Base-by-base conservation (phyloP, 2,113 vertebrate species). In the Paracanthobrama guichenoti region DNA sequence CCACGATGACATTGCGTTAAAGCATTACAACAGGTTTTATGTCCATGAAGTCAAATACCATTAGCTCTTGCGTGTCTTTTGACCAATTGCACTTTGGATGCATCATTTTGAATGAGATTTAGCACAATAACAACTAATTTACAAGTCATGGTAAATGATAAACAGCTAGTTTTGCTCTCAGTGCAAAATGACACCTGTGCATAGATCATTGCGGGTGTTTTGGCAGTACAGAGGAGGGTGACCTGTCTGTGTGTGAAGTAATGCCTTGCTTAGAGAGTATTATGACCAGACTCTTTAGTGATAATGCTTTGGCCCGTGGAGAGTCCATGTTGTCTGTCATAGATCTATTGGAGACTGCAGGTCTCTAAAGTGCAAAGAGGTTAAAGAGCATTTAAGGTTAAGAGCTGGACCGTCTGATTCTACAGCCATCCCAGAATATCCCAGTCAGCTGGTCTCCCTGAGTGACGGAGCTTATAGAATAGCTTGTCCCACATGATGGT, bases 381-480 rank as follows among this genome's bases (percentile, higher is more conserved):
- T 83, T 81, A 83, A 78, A 72, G 64, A 76, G 87, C 50, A 53
- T 64, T 84, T 35, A 18, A 55, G n/a, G 72, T 64, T 69, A 24
- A 35, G 77, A 48, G 6, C 77, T 50, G 44, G 84, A 46, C 80
- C 42, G 31, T 66, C 26, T 81, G 83, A 79, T 85, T 80, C 62
- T 53, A 48, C 28, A 64, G 81, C 76, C 81, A 83, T 89, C 84
- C 75, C 67, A 88, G 62, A 90, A 81, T 89, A 84, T 88, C 83
- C 78, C 28, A 28, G 59, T 82, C 82, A 86, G 71, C 85, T 87
- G 77, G 87, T 89, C 76, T 69, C 66, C 69, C 66, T 50, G 80
- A 72, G 87, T 79, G 75, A 89, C 73, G 6, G 69, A 88, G 85
- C 60, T 87, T 81, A 86, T 88, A 81, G 85, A 86, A 81, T 46